Base-by-base conservation (phyloP, 2,113 vertebrate genomes). In the Sorex fumeus region DNA sequence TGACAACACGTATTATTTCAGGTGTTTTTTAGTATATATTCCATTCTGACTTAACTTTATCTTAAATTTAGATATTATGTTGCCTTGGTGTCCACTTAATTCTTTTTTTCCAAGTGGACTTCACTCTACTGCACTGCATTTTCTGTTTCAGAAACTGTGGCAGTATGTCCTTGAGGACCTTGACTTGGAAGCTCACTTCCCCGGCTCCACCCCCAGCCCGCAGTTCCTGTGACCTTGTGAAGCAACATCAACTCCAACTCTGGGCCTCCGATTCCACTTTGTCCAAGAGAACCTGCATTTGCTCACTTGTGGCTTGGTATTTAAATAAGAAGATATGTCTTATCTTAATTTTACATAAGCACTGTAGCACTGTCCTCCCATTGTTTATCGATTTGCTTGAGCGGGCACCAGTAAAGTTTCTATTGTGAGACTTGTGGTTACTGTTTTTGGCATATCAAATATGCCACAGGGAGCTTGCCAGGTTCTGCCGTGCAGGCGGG, bases 211-310 rank as follows among this genome's bases (percentile, higher is more conserved):
- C 40, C 40, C 40, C 40, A 3, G 40, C 75, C 34, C 84, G 69
- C 15, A 80, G 80, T 25, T 70, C 83, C 30, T 28, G 43, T 84
- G 45, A 94, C 50, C 21, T 69, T 40, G 43, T 21, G 60, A 92
- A n/a, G n/a, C n/a, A n/a, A n/a, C n/a, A n/a, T n/a, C n/a, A n/a
- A 94, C 57, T 43, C 40, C 36, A 92, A 77, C 4, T 62, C 70
- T 32, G 32, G 47, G 80, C 21, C 10, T 88, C 1, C 10, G 71
- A 88, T 84, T 93, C 84, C 32, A 67, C 50, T 53, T 23, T 40
- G 40, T 66, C 34, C 76, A 81, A 91, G 75, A 67, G 28, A 40
- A 71, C 71, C n/a, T 45, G 11, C 53, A 69, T 88, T 76, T 81
- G 50, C 21, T 86, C 23, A 27, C 11, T 45, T 43, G n/a, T 47